Evolutionary conservation across 2,888 invertebrate genomes (phyloP), one percentile per base, ranked within the genome.

Genomic region (Nemotelus pantherinus): DNA sequence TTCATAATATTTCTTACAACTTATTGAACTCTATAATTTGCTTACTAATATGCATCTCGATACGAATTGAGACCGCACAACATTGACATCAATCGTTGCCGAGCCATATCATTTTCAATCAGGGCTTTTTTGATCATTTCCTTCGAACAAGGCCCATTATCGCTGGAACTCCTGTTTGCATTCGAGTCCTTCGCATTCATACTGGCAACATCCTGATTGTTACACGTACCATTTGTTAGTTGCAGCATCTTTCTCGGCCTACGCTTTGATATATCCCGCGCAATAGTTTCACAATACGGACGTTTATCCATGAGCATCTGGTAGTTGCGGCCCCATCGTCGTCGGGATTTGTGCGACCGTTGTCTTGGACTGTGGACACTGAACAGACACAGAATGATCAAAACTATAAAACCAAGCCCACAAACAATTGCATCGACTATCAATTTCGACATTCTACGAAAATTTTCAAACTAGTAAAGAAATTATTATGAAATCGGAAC

Each of bases 101-200:
- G 64, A 4, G 72, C 64, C 10, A 77, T 64, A 43, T 77, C 77
- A 53, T 71, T 77, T 44, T 77, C 77, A 55, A 77, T 41, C 3
- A 77, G 41, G 1, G 77, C 77, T 43, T 72, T 60, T n/a, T 72
- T 45, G 4, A 77, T 47, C n/a, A 53, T n/a, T 43, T 55, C 65
- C 57, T 63, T 58, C 44, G 71, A 55, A 2, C n/a, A 4, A 3
- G 41, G 67, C 4, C 45, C 41, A 39, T 4, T 50, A 2, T 6
- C 4, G 7, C 41, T 25, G 68, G 5, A 65, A 5, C n/a, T 53
- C 25, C 47, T 55, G 45, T 53, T 68, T 3, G 9, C 45, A 3
- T 10, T 7, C 25, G 43, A 41, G 1, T 67, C 67, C 67, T 67
- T 53, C 53, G 57, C 57, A 9, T 63, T 63, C 43, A 2, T 5